phyloP scores from a whole-genome alignment of 2,113 vertebrate species.

The Acanthisitta chloris region DNA sequence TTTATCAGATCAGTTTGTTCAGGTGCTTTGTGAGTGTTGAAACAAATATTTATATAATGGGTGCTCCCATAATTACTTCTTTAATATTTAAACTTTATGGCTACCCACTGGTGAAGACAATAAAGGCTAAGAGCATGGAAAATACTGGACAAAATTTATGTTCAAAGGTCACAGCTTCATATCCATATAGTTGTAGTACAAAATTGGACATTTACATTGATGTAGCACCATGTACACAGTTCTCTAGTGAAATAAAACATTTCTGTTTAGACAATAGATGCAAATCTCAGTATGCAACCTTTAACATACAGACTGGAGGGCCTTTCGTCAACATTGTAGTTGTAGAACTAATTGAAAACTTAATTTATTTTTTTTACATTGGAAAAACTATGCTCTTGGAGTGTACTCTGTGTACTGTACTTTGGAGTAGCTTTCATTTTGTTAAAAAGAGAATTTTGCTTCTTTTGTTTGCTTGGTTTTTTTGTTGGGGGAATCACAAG shows the following conservation, averaged over 20 bases:
- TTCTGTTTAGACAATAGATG: not conserved
- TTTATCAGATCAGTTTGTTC: not conserved
- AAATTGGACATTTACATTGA: not conserved
- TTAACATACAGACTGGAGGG: not conserved
- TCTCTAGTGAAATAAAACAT: not conserved
- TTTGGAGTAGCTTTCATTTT: not conserved
- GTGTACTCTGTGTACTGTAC: too few relatives aligned
- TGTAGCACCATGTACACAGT: not conserved
- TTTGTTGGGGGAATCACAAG: not conserved
- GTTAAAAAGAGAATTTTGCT: not conserved
- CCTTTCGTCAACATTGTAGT: not conserved
- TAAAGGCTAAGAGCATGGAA: not conserved
- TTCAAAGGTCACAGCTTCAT: not conserved
- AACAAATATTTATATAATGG: not conserved
- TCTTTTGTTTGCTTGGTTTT: not conserved
- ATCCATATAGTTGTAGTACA: not conserved
- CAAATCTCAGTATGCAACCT: not conserved
- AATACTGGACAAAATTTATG: not conserved
- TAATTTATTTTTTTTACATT: not conserved
- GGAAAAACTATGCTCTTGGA: too few relatives aligned
- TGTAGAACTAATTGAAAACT: not conserved
- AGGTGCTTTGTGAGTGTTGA: not conserved
- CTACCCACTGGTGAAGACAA: not conserved
- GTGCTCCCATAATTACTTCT: not conserved
- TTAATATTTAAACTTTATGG: not conserved